phyloP scores from a whole-genome alignment of 2,113 vertebrate genomes.

The Myotis brandtii region DNA sequence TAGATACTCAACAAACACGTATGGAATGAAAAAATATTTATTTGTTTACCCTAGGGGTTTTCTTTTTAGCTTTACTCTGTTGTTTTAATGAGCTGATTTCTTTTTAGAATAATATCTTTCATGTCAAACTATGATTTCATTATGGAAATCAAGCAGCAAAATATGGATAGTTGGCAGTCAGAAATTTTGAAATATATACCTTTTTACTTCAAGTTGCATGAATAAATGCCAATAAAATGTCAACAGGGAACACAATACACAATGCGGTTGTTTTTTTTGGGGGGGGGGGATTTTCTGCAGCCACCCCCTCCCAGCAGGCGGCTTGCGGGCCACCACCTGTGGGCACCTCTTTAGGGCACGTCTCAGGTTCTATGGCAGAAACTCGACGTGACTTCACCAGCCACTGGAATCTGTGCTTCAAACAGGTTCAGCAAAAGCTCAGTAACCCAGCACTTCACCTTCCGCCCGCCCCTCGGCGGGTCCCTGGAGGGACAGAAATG shows the following conservation, averaged over 20 bases:
- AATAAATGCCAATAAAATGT: constrained; percentile 20
- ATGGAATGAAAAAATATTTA: neutral
- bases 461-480: neutral
- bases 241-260: neutral
- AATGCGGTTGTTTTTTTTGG: neutral
- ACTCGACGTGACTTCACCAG: neutral
- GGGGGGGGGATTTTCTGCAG: too few relatives aligned
- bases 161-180: constrained; percentile 2
- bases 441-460: neutral
- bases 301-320: too few relatives aligned
- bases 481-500: neutral
- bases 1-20: neutral
- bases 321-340: too few relatives aligned
- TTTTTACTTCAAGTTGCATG: neutral
- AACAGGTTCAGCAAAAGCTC: neutral
- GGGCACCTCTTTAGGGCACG: neutral
- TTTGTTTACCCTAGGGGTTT: neutral
- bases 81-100: constrained; percentile 30
- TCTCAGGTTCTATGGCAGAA: neutral
- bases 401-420: neutral
- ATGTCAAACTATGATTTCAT: constrained; percentile 34
- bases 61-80: neutral
- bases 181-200: constrained; percentile 4
- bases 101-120: constrained; percentile 15
- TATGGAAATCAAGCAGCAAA: constrained; percentile 44